Evolutionary conservation across 2,797 vertebrate species (phyloP).

Genomic region (Rhodeus uyekii): DNA sequence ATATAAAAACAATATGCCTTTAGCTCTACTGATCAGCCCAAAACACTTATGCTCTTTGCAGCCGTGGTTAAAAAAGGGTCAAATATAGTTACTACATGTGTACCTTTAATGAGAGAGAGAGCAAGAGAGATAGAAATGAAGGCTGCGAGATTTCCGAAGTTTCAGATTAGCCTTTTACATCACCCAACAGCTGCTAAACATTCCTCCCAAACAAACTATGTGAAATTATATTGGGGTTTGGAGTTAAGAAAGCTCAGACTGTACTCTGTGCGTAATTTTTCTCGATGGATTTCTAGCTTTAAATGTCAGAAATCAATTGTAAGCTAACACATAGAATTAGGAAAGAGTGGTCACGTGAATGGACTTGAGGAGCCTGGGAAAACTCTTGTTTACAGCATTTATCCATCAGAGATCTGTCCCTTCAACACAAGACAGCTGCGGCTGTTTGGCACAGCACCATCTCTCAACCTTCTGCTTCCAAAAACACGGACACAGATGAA

Average conservation of each 20-base stretch:
- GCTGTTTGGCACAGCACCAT: slow-evolving; percentile 65
- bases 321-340: not conserved
- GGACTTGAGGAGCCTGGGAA: slow-evolving; percentile 45
- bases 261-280: not conserved
- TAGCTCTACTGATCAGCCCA: not conserved
- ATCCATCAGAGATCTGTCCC: slow-evolving; percentile 40
- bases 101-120: not conserved
- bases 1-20: not conserved
- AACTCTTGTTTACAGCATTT: slow-evolving; percentile 34
- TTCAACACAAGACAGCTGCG: slow-evolving; percentile 55
- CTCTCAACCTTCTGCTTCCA: slow-evolving; percentile 59
- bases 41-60: not conserved
- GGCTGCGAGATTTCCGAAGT: not conserved
- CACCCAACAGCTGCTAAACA: slow-evolving; percentile 35
- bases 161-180: slow-evolving; percentile 35
- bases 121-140: not conserved
- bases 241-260: not conserved
- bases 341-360: slow-evolving; percentile 1
- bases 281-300: not conserved
- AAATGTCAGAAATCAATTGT: slow-evolving; percentile 15
- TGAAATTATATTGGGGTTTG: slow-evolving; percentile 21
- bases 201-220: slow-evolving; percentile 30
- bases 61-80: not conserved
- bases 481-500: too few relatives aligned
- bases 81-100: not conserved